phyloP scores from a whole-genome alignment of 2,888 invertebrate species.

The Macrosiphum euphorbiae region DNA sequence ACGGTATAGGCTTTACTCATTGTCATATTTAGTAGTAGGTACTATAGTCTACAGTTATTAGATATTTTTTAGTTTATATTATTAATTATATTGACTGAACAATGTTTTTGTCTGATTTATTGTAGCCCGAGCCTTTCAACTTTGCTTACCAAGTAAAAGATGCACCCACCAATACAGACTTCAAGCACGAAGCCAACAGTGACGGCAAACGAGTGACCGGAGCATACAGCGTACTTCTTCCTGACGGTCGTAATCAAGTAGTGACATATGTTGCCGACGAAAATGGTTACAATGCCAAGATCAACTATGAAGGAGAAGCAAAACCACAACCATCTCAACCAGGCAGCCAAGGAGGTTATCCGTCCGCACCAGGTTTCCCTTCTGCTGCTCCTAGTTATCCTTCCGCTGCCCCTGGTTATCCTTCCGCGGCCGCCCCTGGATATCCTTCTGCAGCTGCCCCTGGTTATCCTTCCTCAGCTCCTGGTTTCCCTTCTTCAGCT shows the following conservation, averaged over 20 bases:
- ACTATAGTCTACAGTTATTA: background rate
- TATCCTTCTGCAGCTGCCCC: constrained; percentile 7
- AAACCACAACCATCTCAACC: constrained; percentile 63
- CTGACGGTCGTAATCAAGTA: constrained; percentile 68
- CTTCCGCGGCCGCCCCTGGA: background rate
- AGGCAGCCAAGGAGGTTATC: constrained; percentile 63
- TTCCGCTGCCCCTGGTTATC: background rate
- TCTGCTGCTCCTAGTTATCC: background rate
- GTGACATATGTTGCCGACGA: constrained; percentile 68
- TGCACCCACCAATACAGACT: constrained; percentile 68
- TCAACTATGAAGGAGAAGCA: constrained; percentile 68
- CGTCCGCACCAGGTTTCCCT: background rate
- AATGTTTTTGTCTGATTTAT: background rate
- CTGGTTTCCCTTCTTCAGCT: background rate
- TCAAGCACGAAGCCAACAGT: constrained; percentile 68
- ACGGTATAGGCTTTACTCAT: background rate
- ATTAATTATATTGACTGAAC: background rate
- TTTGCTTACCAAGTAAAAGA: constrained; percentile 69
- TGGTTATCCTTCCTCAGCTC: background rate
- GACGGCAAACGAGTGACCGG: constrained; percentile 68
- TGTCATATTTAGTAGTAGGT: background rate
- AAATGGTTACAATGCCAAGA: constrained; percentile 67
- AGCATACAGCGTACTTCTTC: constrained; percentile 67
- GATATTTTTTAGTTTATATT: background rate
- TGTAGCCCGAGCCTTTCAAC: constrained; percentile 69